Conservation (phyloP, 2,797 vertebrate species). For the Spinus pinus region DNA sequence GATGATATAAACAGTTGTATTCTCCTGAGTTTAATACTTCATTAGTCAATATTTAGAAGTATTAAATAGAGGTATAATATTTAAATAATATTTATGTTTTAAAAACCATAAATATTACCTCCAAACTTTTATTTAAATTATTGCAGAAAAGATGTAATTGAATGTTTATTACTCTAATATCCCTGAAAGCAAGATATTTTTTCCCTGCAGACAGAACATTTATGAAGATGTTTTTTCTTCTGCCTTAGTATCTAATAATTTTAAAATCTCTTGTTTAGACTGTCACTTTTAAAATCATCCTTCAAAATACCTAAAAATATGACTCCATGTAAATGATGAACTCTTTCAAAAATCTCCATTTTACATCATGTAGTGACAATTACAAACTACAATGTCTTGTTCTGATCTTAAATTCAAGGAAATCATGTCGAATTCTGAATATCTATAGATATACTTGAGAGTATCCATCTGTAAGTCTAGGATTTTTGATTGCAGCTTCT, state of each 20-base stretch:
- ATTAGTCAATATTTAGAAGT: background rate
- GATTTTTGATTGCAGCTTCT: background rate
- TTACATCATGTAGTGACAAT: background rate
- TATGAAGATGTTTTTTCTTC: background rate
- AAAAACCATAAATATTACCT: background rate
- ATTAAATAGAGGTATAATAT: background rate
- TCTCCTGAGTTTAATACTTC: background rate
- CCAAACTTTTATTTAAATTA: background rate
- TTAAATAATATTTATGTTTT: background rate
- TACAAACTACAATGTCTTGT: background rate
- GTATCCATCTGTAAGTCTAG: background rate
- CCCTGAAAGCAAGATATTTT: background rate
- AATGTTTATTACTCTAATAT: background rate
- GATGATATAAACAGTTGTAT: constrained; percentile 34
- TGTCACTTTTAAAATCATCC: background rate
- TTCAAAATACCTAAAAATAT: background rate
- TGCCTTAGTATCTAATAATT: background rate
- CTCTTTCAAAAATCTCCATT: background rate
- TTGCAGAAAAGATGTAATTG: background rate
- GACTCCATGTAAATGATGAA: background rate
- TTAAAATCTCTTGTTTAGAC: background rate
- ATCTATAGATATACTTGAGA: background rate
- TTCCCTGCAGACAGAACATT: background rate
- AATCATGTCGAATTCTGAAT: background rate
- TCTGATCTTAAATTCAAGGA: background rate